phyloP scores from a whole-genome alignment of 2,888 invertebrate genomes.

The Drosophila fungiperda region DNA sequence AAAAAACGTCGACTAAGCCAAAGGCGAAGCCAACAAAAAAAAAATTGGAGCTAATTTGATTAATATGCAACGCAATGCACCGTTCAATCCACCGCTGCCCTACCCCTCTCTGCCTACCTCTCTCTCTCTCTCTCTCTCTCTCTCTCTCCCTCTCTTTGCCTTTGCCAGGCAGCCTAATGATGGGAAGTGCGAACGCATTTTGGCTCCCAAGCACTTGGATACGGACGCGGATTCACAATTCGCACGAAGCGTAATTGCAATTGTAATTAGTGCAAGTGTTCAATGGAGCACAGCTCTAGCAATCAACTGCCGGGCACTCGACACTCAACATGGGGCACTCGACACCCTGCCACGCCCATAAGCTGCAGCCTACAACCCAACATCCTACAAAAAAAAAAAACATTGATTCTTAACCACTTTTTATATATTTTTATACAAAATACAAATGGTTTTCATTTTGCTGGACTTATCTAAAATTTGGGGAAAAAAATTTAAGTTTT shows the following conservation, averaged over 20 bases:
- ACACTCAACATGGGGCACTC: not conserved
- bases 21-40: conserved; percentile 44
- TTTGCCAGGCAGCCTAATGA: conserved; percentile 70
- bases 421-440: not conserved
- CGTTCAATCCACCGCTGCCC: conserved; percentile 3
- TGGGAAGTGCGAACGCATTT: conserved; percentile 78
- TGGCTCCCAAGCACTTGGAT: conserved; percentile 64
- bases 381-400: not conserved
- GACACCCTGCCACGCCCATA: not conserved
- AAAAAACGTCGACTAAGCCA: conserved; percentile 57
- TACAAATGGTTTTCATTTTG: not conserved
- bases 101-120: conserved; percentile 14
- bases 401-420: not conserved
- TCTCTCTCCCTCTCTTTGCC: not conserved
- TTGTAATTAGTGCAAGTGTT: conserved; percentile 75
- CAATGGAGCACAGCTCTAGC: conserved; percentile 27
- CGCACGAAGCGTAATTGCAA: conserved; percentile 71
- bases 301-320: conserved; percentile 10
- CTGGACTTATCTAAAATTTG: not conserved
- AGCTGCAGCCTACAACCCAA: not conserved
- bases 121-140: not conserved
- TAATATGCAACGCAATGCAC: conserved; percentile 73
- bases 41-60: conserved; percentile 81
- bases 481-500: too few relatives aligned
- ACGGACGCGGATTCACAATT: conserved; percentile 48